Conservation (phyloP, 1,140 invertebrate species). For the Paraescarpia echinospica region DNA sequence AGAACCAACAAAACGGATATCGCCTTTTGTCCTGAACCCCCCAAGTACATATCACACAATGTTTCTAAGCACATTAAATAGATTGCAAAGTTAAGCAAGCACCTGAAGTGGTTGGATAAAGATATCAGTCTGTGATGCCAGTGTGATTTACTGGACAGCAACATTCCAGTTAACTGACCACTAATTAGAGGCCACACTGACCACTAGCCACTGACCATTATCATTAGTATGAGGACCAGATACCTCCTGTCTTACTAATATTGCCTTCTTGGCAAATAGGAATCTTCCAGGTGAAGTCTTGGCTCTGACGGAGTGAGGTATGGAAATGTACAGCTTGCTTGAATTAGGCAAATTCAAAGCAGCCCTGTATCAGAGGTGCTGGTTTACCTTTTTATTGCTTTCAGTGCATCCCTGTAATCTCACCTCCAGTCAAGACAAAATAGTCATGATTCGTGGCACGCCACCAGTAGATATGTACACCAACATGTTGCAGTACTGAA, state of each 20-base stretch:
- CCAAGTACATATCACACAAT: neutral
- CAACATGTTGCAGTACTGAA: too few species aligned
- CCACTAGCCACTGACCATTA: neutral
- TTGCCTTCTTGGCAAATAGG: neutral
- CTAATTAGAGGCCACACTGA: neutral
- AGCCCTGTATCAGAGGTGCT: neutral
- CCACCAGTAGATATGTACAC: neutral
- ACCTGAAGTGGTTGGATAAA: neutral
- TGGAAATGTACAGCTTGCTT: neutral
- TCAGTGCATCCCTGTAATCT: neutral
- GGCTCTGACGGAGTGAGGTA: neutral
- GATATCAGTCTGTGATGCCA: neutral
- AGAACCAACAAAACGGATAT: too few species aligned
- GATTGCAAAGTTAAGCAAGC: neutral
- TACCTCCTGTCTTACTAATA: neutral
- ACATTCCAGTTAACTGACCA: neutral
- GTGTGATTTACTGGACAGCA: neutral
- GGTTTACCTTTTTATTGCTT: neutral
- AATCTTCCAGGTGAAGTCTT: neutral
- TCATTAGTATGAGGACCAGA: neutral
- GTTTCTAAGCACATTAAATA: neutral
- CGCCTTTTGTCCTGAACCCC: too few species aligned
- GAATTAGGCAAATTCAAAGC: neutral
- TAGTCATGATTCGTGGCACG: neutral
- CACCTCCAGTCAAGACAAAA: neutral